Evolutionary conservation across 30 jellyfish, hydroid and myxozoan species (phyloP), one percentile per base, ranked within the genome.

Genomic region (Hydractinia symbiolongicarpus): DNA sequence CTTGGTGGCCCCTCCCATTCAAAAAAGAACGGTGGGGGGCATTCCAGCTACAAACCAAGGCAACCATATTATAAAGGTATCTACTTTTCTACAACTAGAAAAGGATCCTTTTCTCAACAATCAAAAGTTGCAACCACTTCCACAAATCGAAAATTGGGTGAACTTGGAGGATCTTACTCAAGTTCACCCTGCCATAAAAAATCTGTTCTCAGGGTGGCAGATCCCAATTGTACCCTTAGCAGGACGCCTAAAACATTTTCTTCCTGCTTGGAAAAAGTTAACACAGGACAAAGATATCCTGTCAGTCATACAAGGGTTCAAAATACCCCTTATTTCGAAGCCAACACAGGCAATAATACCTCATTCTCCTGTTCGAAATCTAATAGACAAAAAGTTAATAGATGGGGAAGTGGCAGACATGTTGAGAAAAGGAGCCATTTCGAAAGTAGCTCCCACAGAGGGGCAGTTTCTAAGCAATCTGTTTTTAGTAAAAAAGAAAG

Each of bases 121-220:
- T 6, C 74, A 64, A 13, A 30, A 30, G 44, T 30, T 30, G 44
- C 74, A 6, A 6, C 9, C 17, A 64, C 17, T 4, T 64, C 74
- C 74, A 64, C 17, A 6, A 6, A 51, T 13, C 7, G 19, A 64
- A 64, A 64, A 64, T 64, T 64, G 74, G 74, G 74, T 13, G 16
- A 64, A 64, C 9, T 64, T 64, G 74, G 74, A 64, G 74, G 74
- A 64, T 64, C 74, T 64, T 4, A 64, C 74, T 64, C 74, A 64
- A 7, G 6, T 64, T 51, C 17, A 64, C 16, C 74, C 74, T n/a
- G 40, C 74, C 74, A 64, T 64, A 7, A 64, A 64, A 13, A 6
- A 51, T 64, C 74, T 64, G 8, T 13, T 64, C 40, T 64, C 74
- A 64, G 9, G 17, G 1, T 64, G 74, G 74, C 74, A 64, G 74